Base-by-base conservation (phyloP, 2,113 vertebrate genomes). In the Lucifuga dentata region DNA sequence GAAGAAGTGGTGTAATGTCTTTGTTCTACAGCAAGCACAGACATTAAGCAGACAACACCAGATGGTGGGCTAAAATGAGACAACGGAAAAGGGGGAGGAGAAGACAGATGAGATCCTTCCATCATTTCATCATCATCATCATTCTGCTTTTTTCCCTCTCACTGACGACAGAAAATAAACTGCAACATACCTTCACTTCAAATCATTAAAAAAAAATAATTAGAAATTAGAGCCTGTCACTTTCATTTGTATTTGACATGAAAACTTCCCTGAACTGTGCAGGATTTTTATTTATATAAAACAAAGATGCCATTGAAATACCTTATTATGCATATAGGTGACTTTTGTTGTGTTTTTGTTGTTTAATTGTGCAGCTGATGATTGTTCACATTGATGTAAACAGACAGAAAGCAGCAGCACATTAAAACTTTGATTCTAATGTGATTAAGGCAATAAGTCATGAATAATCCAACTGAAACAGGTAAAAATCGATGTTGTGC, bases 11-110 rank as follows among this genome's bases (percentile, higher is more conserved):
- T 76, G 77, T 85, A 76, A 82, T 73, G 80, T 81, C 83, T 89
- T 87, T 90, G 87, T 91, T 86, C 76, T 72, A 78, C 83, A 75
- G 76, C 39, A 49, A 78, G 73, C 50, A 59, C 79, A 87, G 73
- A 80, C 81, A 85, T 89, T 85, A 55, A 86, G 81, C 78, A 84
- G 75, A 82, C 78, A 89, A 83, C 86, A 91, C 80, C 90, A 92
- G 92, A 92, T 91, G 91, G 92, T 72, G 53, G 81, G 76, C 80
- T 87, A 73, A 88, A 83, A 83, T 60, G 78, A 90, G 79, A 86
- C 73, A 72, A 79, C 76, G 74, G 74, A 84, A 83, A 81, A 88
- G 80, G 76, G 83, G 83, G 82, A 77, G 77, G 84, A 83, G 79
- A 76, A 71, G 67, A 81, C 46, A 68, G 76, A 87, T 55, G 61